Evolutionary conservation across 2,113 vertebrate species (phyloP), one percentile per base, ranked within the genome.

Genomic region (Dromaius novaehollandiae): DNA sequence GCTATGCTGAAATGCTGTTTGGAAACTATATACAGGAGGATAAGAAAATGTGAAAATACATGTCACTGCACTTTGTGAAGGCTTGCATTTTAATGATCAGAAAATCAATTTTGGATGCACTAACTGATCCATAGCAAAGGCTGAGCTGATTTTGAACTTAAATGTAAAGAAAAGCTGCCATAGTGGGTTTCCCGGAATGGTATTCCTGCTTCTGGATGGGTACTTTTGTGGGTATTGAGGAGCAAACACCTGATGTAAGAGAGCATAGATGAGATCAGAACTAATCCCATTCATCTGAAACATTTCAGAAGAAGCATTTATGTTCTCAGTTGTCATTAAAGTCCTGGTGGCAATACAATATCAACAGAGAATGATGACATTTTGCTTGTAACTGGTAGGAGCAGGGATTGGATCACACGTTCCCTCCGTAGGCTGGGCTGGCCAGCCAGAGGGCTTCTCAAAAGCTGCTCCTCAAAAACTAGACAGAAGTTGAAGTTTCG

Each of bases 51-150:
- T 82, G 22, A 84, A 92, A 90, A 75, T 38, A 88, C 64, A 16
- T 82, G 75, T 50, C 48, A 40, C 22, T 40, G 56, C 18, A 24
- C 30, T 93, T 89, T 48, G 56, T 65, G 48, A 75, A 14, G 22
- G 13, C 65, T 92, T 93, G 61, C 53, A 75, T 93, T 92, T 90
- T 92, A 96, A 91, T 82, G 63, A 87, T 64, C 32, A 76, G 53
- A 75, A 96, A 80, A 92, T 82, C 70, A 69, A 58, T 77, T 95
- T 66, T 82, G 69, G 34, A 55, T 79, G 44, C 34, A 50, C 18
- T 86, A 79, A 22, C 53, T 93, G 81, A 95, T 73, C 84, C 78
- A 28, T 30, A 55, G 40, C 63, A 89, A 73, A 92, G 92, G 63
- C 38, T 53, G 61, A 90, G 70, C 26, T 88, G 60, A 86, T 82